Percentiles rank a stretch among this genome's conserved stretches.
These are phyloP conservation scores for Thamnaconus septentrionalis DNA, from an alignment of 2,113 vertebrate species.

Conservation along the genomic window DNA sequence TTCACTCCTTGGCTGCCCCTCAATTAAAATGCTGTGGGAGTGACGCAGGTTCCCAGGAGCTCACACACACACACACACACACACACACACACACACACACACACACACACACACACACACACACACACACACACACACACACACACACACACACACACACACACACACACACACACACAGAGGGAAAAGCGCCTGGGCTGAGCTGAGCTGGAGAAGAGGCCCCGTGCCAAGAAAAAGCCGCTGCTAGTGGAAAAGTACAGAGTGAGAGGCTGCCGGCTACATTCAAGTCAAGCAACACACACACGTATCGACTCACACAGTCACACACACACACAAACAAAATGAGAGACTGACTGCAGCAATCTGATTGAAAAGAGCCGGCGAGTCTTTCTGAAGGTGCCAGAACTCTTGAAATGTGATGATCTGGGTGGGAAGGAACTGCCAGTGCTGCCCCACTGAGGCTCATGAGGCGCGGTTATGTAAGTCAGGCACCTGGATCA, in stretches of 20 bases:
- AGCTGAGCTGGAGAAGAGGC: constrained; percentile 20
- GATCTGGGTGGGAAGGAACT: not conserved
- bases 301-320: no score
- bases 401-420: not conserved
- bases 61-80: constrained; percentile 8
- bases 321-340: no score
- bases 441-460: no score
- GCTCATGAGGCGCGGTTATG: constrained; percentile 36
- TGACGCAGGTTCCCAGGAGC: constrained; percentile 46
- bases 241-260: constrained; percentile 74
- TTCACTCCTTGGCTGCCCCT: constrained; percentile 29
- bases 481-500: constrained; percentile 52
- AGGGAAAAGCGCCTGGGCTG: constrained; percentile 28
- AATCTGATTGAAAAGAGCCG: not conserved
- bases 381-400: not conserved
- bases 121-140: constrained; percentile 12
- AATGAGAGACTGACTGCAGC: no score
- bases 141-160: constrained; percentile 12
- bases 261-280: constrained; percentile 9
- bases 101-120: no score
- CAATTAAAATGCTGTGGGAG: constrained; percentile 27
- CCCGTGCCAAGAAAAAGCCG: constrained; percentile 57
- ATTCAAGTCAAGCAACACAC: not conserved
- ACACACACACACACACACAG: no score
- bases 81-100: no score